Percentiles rank a stretch among this genome's conserved stretches.
phyloP scores from a whole-genome alignment of 2,113 vertebrate species.

The Gymnorhina tibicen region DNA sequence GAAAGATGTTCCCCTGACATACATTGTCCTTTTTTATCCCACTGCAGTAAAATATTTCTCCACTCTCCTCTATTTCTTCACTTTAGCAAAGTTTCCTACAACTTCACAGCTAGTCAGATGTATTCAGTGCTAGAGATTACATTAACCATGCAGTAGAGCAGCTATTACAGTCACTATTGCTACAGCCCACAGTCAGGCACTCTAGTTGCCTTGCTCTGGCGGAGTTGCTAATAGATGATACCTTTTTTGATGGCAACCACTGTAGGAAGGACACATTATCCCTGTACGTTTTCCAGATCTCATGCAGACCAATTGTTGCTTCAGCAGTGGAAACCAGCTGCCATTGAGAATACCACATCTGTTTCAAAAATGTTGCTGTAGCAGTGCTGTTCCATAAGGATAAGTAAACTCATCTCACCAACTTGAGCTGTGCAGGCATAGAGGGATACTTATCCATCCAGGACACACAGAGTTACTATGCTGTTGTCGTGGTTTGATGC shows the following conservation, averaged over 20 bases:
- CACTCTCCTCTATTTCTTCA: background rate
- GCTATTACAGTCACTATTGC: background rate
- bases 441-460: background rate
- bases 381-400: background rate
- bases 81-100: background rate
- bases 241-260: background rate
- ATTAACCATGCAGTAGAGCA: background rate
- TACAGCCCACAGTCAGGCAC: background rate
- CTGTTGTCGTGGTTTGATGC: no score
- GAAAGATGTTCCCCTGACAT: background rate
- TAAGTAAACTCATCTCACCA: background rate
- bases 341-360: background rate
- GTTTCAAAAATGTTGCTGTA: rapidly evolving
- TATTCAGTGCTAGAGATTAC: background rate
- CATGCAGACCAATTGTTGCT: background rate
- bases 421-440: background rate
- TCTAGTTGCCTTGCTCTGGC: background rate
- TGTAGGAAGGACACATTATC: background rate
- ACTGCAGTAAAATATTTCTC: background rate
- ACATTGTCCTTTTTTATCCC: background rate
- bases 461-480: background rate
- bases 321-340: background rate
- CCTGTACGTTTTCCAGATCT: background rate
- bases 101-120: background rate
- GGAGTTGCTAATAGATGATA: background rate